Evolutionary conservation across 2,113 vertebrate species (phyloP).

Genomic region (Felis chaus): DNA sequence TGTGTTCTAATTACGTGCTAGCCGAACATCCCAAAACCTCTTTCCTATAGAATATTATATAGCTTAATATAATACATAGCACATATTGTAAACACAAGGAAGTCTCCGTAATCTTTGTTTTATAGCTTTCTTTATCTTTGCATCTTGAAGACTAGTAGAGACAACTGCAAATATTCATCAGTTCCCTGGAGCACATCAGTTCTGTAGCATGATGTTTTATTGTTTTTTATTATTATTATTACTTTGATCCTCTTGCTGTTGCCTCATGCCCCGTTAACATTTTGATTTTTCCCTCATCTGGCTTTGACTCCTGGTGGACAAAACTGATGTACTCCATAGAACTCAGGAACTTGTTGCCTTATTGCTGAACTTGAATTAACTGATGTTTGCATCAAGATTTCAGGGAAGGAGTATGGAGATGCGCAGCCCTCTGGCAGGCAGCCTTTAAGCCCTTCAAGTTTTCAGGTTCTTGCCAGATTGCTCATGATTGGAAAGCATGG

Average conservation of each 20-base stretch:
- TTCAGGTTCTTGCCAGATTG: slow-evolving; percentile 56
- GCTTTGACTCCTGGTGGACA: slow-evolving; percentile 55
- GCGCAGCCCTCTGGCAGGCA: slow-evolving; percentile 54
- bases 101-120: slow-evolving; percentile 47
- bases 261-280: neutral
- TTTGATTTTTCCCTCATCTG: slow-evolving; percentile 23
- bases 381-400: slow-evolving; percentile 15
- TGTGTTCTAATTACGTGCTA: slow-evolving; percentile 66
- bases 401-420: neutral
- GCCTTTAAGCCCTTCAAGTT: slow-evolving; percentile 57
- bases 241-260: neutral
- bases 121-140: slow-evolving; percentile 39
- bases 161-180: neutral
- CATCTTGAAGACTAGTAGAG: slow-evolving; percentile 59
- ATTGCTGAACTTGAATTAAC: slow-evolving; percentile 35
- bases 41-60: neutral
- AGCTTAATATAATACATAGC: neutral
- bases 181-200: slow-evolving; percentile 61
- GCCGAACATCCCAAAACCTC: slow-evolving; percentile 48
- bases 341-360: slow-evolving; percentile 49
- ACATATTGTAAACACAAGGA: slow-evolving; percentile 4
- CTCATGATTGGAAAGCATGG: slow-evolving; percentile 23
- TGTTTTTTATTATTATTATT: neutral
- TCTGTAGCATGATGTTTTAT: slow-evolving; percentile 48
- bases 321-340: slow-evolving; percentile 60